Conservation (phyloP, 2,113 vertebrate species). For the Hemiprocne comata region DNA sequence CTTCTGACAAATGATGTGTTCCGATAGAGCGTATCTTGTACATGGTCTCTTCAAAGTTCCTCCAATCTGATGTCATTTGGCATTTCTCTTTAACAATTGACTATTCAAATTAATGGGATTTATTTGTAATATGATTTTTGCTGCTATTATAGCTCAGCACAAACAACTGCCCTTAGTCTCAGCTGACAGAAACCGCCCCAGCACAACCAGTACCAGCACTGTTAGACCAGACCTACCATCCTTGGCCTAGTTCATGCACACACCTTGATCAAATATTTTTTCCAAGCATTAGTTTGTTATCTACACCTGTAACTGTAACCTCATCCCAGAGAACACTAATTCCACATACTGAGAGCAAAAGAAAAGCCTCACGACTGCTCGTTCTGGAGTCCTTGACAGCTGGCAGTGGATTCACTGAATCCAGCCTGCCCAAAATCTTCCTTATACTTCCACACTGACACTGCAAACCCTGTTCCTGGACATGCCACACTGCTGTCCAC, state of each 20-base stretch:
- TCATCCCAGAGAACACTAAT: background rate
- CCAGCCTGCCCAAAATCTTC: background rate
- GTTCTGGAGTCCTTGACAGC: background rate
- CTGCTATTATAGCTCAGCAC: background rate
- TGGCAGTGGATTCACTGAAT: background rate
- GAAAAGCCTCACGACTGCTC: background rate
- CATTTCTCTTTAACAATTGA: background rate
- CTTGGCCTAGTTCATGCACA: background rate
- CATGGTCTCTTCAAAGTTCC: background rate
- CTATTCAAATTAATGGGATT: background rate
- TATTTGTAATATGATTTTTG: background rate
- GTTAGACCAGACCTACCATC: background rate
- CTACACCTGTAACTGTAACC: background rate
- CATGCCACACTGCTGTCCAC: background rate
- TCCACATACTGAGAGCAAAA: background rate
- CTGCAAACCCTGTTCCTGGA: background rate
- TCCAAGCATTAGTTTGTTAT: background rate
- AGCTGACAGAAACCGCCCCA: background rate
- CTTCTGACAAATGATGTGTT: background rate
- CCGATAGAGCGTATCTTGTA: background rate
- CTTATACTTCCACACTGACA: fast-evolving
- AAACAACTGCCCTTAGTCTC: background rate
- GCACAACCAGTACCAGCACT: background rate
- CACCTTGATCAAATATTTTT: background rate
- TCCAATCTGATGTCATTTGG: background rate